These are phyloP conservation scores for Notolabrus celidotus DNA, from an alignment of 2,797 vertebrate species.

Conservation along the genomic window DNA sequence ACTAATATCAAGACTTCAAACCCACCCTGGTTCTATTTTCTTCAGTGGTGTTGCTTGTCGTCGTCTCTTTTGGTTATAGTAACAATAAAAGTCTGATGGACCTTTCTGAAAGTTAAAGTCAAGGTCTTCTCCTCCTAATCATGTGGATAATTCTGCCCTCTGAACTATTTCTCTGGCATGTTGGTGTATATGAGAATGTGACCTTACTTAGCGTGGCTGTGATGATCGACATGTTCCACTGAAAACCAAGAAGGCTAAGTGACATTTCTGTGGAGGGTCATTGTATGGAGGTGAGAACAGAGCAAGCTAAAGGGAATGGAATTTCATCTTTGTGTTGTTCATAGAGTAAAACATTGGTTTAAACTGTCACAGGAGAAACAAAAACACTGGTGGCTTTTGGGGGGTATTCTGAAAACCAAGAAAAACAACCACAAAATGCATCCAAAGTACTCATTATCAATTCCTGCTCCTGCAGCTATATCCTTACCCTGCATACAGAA, in stretches of 20 bases:
- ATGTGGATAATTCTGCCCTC: conserved; percentile 35
- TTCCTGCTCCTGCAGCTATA: conserved; percentile 4
- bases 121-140: conserved; percentile 1
- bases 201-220: conserved; percentile 46
- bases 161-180: conserved; percentile 36
- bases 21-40: background rate
- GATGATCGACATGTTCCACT: conserved; percentile 57
- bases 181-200: conserved; percentile 53
- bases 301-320: conserved; percentile 8
- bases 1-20: too few relatives aligned
- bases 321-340: conserved; percentile 4
- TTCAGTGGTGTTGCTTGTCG: too few relatives aligned
- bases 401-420: conserved; percentile 4
- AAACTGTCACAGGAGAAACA: conserved; percentile 5
- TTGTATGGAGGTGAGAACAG: conserved; percentile 40
- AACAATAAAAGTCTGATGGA: background rate
- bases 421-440: conserved; percentile 2
- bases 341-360: background rate
- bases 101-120: background rate
- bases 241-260: conserved; percentile 51
- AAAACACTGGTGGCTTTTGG: background rate
- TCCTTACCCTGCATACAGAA: conserved; percentile 25
- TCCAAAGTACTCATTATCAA: conserved; percentile 24
- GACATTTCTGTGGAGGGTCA: conserved; percentile 58
- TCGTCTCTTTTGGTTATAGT: too few relatives aligned